These are phyloP conservation scores for Archips crataeganus DNA, from an alignment of 2,888 invertebrate species.

Conservation along the genomic window DNA sequence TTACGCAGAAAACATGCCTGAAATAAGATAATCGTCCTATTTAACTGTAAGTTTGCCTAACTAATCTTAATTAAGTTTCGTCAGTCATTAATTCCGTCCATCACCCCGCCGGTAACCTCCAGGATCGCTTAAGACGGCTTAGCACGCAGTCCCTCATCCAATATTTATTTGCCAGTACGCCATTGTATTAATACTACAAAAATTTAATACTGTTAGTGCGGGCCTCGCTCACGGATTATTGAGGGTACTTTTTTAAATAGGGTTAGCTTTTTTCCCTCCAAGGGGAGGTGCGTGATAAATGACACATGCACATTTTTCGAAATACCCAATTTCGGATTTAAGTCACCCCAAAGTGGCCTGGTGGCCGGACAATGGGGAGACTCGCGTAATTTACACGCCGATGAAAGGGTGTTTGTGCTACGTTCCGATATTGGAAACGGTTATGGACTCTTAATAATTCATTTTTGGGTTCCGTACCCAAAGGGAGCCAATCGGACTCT, in stretches of 20 bases:
- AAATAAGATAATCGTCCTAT: neutral
- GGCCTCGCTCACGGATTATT: slow-evolving; percentile 76
- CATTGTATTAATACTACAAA: slow-evolving; percentile 81
- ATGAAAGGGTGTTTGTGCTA: slow-evolving; percentile 68
- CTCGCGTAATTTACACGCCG: slow-evolving; percentile 76
- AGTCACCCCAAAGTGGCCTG: slow-evolving; percentile 86
- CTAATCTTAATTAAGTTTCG: slow-evolving; percentile 39
- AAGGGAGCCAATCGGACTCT: no score
- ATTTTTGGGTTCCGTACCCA: slow-evolving; percentile 49
- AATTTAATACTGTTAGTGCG: slow-evolving; percentile 83
- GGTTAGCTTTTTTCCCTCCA: slow-evolving; percentile 79
- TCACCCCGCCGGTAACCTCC: slow-evolving; percentile 52
- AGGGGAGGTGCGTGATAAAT: slow-evolving; percentile 84
- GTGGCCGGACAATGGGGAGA: slow-evolving; percentile 75
- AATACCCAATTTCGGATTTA: slow-evolving; percentile 87
- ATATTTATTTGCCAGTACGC: slow-evolving; percentile 79
- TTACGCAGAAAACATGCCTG: no score
- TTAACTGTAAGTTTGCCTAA: slow-evolving; percentile 12
- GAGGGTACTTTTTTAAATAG: slow-evolving; percentile 84
- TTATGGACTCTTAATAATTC: slow-evolving; percentile 78
- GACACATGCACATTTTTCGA: slow-evolving; percentile 87
- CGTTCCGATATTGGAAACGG: slow-evolving; percentile 66
- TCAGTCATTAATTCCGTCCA: slow-evolving; percentile 33
- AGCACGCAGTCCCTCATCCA: slow-evolving; percentile 70
- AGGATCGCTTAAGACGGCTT: slow-evolving; percentile 78